Percentiles rank a stretch among this genome's conserved stretches.
Conservation (phyloP, 2,888 invertebrate genomes). For the Criorhina ranunculi region DNA sequence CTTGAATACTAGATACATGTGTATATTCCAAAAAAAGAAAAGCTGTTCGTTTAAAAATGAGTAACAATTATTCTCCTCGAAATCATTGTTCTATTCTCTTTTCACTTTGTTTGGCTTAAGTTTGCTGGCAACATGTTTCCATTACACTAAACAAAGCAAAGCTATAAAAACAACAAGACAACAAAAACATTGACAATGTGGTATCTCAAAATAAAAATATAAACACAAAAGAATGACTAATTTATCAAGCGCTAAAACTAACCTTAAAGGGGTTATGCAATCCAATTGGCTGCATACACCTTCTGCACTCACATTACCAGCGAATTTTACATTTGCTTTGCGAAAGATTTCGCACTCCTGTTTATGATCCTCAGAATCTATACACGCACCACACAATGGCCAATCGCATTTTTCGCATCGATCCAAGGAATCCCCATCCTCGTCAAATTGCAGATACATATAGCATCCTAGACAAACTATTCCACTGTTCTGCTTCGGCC, state of each 20-base stretch:
- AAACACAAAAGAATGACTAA: background rate
- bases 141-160: background rate
- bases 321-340: conserved; percentile 86
- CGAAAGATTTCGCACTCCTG: conserved; percentile 89
- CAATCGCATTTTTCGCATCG: conserved; percentile 90
- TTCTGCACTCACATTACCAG: conserved; percentile 86
- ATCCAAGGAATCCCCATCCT: conserved; percentile 82
- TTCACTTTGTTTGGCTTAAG: too few relatives aligned
- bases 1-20: background rate
- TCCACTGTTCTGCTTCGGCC: conserved; percentile 90
- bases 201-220: conserved; percentile 4
- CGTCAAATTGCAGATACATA: conserved; percentile 85
- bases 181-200: conserved; percentile 15
- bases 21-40: background rate
- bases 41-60: background rate
- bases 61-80: background rate
- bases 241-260: conserved; percentile 78
- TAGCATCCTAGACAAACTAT: conserved; percentile 92
- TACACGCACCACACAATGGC: conserved; percentile 86
- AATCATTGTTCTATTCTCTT: background rate
- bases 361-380: conserved; percentile 86
- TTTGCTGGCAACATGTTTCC: conserved; percentile 2
- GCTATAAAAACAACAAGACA: background rate
- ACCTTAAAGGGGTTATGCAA: conserved; percentile 92
- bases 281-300: conserved; percentile 89